Evolutionary conservation across 2,888 invertebrate species (phyloP), one percentile per base, ranked within the genome.

Genomic region (Leucania comma): DNA sequence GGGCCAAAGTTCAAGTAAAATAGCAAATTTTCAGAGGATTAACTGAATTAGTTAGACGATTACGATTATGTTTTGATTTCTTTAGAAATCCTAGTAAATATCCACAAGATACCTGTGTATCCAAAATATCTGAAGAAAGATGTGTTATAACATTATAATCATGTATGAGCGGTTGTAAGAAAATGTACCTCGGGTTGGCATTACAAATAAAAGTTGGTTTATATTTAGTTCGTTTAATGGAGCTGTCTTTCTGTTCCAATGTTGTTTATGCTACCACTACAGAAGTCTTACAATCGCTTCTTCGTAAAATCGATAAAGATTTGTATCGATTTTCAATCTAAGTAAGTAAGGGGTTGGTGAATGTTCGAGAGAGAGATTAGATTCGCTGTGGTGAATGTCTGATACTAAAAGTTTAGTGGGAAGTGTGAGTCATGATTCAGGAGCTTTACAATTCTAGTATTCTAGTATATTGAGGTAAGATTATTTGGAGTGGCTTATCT

Each of bases 271-370:
- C 20, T n/a, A 46, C 53, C 10, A 60, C 50, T 29, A 29, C 59
- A 62, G 75, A 75, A 66, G 73, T 54, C 50, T 60, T 48, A 64
- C 38, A 77, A 66, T 48, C 58, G 57, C 59, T 74, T 71, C 56
- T 68, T 46, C 48, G 62, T 60, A 63, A 54, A 60, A 54, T 22
- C 64, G 29, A 63, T 75, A 81, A 73, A 73, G 48, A 51, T 54
- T 54, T 65, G 56, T 64, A 80, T 77, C 29, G 68, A 64, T 69
- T 73, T 73, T 77, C 70, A 68, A 75, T 77, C 75, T 71, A 64
- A 64, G 59, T 64, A 32, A 62, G 61, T 32, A 26, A 24, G 53
- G 71, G 75, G 58, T 57, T 59, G 56, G 64, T 59, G 50, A 71
- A 76, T 63, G 70, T 35, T 59, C 70, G n/a, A 54, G 22, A n/a